Conservation (phyloP, 2,113 vertebrate genomes). For the Dermatemys mawii region DNA sequence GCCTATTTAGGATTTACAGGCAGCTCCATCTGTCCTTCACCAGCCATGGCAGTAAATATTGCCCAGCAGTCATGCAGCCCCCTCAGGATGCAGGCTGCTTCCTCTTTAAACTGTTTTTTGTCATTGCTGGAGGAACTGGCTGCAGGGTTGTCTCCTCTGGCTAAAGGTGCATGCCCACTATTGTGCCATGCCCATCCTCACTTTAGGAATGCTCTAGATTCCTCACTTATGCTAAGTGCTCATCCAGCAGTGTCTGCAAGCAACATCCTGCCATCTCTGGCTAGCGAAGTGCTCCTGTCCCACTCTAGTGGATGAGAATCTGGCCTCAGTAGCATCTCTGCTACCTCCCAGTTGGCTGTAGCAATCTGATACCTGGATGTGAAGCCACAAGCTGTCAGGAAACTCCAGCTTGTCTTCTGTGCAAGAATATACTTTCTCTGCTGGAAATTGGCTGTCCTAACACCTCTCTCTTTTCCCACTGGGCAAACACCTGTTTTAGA, state of each 20-base stretch:
- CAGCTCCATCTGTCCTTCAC: neutral
- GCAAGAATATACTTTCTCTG: rapidly evolving
- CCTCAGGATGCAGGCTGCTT: neutral
- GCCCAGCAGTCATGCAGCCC: neutral
- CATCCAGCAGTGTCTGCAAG: neutral
- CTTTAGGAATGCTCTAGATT: neutral
- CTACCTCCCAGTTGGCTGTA: neutral
- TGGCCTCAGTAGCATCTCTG: neutral
- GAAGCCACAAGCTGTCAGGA: neutral
- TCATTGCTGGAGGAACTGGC: neutral
- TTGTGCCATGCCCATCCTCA: neutral
- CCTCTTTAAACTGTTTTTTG: neutral
- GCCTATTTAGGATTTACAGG: neutral
- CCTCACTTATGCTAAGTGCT: neutral
- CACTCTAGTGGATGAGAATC: neutral
- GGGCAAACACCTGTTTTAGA: neutral
- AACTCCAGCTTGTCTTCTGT: neutral
- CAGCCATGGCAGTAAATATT: neutral
- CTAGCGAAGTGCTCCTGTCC: neutral
- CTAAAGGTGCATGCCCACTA: neutral
- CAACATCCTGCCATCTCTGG: neutral
- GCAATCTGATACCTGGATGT: neutral
- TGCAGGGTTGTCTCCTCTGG: neutral
- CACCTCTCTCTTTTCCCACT: rapidly evolving
- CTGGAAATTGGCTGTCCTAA: rapidly evolving